These are phyloP conservation scores for Clarias batrachus DNA, from an alignment of 2,113 vertebrate species.

Conservation along the genomic window DNA sequence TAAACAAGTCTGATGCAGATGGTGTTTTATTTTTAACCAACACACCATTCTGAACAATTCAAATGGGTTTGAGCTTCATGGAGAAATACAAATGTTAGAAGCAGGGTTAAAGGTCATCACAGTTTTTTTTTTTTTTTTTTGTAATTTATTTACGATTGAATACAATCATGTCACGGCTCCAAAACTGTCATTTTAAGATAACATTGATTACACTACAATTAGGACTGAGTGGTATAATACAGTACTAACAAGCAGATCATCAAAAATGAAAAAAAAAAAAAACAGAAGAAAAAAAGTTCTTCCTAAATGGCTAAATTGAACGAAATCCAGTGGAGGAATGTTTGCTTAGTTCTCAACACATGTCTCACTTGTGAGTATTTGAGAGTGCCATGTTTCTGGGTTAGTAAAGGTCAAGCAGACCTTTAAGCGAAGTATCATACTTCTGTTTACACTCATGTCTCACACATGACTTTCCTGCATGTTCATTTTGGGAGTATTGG, in stretches of 20 bases:
- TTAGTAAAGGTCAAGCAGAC: neutral
- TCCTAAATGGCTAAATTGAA: neutral
- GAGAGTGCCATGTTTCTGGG: neutral
- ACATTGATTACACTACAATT: too few relatives aligned
- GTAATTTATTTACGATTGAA: neutral
- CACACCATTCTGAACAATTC: neutral
- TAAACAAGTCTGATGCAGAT: neutral
- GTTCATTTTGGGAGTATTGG: neutral
- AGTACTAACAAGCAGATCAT: too few relatives aligned
- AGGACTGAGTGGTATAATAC: too few relatives aligned
- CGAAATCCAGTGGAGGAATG: neutral
- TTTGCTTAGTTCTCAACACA: neutral
- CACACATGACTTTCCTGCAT: neutral
- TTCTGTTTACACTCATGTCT: neutral
- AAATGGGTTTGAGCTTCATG: neutral
- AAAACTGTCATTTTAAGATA: neutral
- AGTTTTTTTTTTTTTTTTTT: neutral
- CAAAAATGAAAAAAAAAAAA: neutral
- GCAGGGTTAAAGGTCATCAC: neutral
- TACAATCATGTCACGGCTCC: neutral
- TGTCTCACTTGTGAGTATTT: neutral
- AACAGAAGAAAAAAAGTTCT: neutral
- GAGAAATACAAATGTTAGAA: neutral
- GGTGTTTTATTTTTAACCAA: neutral
- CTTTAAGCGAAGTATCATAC: conserved; percentile 1